Base-by-base conservation (phyloP, 2,797 vertebrate species). In the Lepus oiostolus region DNA sequence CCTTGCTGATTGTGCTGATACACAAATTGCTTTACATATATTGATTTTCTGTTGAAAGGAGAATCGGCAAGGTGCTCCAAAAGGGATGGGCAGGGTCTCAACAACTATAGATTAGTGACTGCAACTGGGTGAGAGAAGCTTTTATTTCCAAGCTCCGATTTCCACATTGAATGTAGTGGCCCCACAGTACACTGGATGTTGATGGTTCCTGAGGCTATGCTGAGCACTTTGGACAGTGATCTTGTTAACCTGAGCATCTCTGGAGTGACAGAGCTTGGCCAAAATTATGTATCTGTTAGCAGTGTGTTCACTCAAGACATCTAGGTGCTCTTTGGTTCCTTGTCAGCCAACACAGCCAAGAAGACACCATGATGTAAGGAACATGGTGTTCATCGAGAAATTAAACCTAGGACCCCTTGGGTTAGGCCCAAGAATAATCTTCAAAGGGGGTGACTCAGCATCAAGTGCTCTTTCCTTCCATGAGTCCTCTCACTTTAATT, bases 1-100 rank as follows among this genome's bases (percentile, higher is more conserved):
- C 52, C 50, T 71, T 87, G 85, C 72, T 85, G 90, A 96, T 90
- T 75, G 22, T 95, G 96, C 96, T 96, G 94, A 96, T 84, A 81
- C 60, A 50, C 0, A 30, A 76, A 84, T 84, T 92, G 52, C n/a
- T 96, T 95, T 97, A 90, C 94, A 96, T 94, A 67, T 96, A 97
- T 97, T 95, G 96, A 97, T 97, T 96, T 97, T 95, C 92, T 96
- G 80, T 90, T 96, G 83, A 95, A 95, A 83, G 32, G 75, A 88
- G 93, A 94, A 85, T 91, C 87, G 94, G 65, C 26, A 72, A 79
- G 83, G 54, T 94, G 22, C 35, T 95, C 54, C 76, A 88, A 85
- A 96, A 97, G 85, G 72, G 62, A 94, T 84, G 75, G 79, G 35
- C 65, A 86, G 79, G 71, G 58, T 83, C 75, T 93, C 93, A 50